Conservation (phyloP, 2,113 vertebrate species). For the Halcyon malimbica region DNA sequence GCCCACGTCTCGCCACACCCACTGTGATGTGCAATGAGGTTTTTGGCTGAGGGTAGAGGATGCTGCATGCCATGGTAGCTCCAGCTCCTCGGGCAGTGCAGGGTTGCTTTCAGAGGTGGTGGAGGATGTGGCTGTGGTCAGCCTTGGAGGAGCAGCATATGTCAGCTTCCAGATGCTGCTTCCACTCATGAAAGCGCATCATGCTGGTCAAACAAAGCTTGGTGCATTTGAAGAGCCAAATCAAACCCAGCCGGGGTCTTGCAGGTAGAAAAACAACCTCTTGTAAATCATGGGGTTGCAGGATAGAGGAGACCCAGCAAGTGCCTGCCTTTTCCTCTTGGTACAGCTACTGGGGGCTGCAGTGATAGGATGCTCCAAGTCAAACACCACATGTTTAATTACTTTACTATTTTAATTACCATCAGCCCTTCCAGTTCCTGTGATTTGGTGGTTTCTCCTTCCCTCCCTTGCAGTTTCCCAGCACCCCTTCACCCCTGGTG, state of each 20-base stretch:
- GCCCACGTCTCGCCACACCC: accelerated
- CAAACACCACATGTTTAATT: background rate
- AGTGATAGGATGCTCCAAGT: background rate
- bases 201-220: background rate
- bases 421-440: background rate
- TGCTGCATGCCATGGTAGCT: accelerated
- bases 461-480: background rate
- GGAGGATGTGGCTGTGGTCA: background rate
- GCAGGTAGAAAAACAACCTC: background rate
- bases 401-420: background rate
- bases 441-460: background rate
- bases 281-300: accelerated
- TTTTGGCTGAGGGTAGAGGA: background rate
- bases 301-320: background rate
- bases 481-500: accelerated
- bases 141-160: accelerated
- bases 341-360: background rate
- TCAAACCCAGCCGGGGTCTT: background rate
- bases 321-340: background rate
- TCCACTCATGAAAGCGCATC: accelerated
- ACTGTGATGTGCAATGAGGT: accelerated
- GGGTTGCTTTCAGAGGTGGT: background rate
- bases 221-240: background rate
- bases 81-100: background rate
- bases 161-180: background rate